phyloP scores from a whole-genome alignment of 1,140 invertebrate species.

The Hycleus phaleratus region DNA sequence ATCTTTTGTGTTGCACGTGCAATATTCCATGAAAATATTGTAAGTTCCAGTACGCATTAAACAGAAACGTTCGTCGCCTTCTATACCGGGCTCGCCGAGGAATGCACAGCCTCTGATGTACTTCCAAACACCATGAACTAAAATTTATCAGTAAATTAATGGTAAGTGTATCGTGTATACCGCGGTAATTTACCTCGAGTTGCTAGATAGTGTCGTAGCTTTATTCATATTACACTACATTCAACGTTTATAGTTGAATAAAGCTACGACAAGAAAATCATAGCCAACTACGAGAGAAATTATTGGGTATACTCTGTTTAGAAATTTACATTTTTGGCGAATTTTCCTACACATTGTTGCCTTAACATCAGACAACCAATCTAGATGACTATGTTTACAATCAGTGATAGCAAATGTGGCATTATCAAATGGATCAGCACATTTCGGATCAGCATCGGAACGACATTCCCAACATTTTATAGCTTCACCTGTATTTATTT shows the following conservation, averaged over 20 bases:
- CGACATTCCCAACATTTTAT: slow-evolving; percentile 92
- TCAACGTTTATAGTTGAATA: too few relatives aligned
- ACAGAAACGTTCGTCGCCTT: slow-evolving; percentile 83
- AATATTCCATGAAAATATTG: slow-evolving; percentile 90
- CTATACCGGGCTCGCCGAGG: slow-evolving; percentile 82
- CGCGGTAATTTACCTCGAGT: too few relatives aligned
- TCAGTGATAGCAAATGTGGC: slow-evolving; percentile 78
- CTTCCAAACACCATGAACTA: slow-evolving; percentile 84
- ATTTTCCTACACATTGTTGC: slow-evolving; percentile 90
- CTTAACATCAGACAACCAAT: slow-evolving; percentile 59
- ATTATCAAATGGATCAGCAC: slow-evolving; percentile 90
- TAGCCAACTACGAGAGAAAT: neutral
- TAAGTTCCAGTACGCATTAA: slow-evolving; percentile 84
- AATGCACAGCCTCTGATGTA: slow-evolving; percentile 85
- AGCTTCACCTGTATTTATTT: slow-evolving; percentile 44
- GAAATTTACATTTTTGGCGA: slow-evolving; percentile 71
- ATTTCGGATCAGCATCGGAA: slow-evolving; percentile 82
- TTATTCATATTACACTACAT: too few relatives aligned
- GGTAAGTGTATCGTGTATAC: too few relatives aligned
- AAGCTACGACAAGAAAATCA: neutral
- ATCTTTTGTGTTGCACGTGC: slow-evolving; percentile 87
- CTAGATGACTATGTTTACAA: slow-evolving; percentile 58
- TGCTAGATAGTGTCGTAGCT: too few relatives aligned
- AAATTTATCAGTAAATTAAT: slow-evolving; percentile 26
- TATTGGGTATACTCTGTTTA: neutral